Conservation (phyloP, 2,113 vertebrate genomes). For the Athene cunicularia region DNA sequence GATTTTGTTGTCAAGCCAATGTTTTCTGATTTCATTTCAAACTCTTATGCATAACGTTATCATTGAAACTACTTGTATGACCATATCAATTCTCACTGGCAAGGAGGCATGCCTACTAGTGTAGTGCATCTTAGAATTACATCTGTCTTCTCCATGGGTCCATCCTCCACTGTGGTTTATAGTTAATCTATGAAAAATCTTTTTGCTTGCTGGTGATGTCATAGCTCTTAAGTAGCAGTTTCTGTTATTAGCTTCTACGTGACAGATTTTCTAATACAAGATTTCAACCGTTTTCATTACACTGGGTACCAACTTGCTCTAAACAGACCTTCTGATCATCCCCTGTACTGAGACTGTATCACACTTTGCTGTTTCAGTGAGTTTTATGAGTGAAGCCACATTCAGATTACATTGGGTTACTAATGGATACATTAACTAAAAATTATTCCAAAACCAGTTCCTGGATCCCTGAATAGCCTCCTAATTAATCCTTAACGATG, state of each 20-base stretch:
- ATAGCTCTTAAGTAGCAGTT: background rate
- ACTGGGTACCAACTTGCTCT: background rate
- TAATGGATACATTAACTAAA: background rate
- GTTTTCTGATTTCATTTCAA: background rate
- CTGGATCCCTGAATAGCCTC: background rate
- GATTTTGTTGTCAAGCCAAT: background rate
- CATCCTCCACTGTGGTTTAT: background rate
- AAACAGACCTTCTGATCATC: background rate
- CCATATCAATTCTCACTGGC: background rate
- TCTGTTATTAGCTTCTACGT: background rate
- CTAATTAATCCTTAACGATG: background rate
- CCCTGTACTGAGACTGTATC: background rate
- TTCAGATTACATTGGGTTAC: background rate
- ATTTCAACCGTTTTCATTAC: background rate
- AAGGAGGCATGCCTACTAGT: background rate
- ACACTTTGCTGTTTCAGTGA: background rate
- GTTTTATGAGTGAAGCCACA: background rate
- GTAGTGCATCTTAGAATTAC: background rate
- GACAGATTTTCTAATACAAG: background rate
- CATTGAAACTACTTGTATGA: background rate
- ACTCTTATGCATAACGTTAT: background rate
- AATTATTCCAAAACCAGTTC: background rate
- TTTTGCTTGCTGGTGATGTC: background rate
- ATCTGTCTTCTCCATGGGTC: background rate
- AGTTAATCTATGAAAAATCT: background rate